Evolutionary conservation across 2,113 vertebrate genomes (phyloP).

Genomic region (Isurus oxyrinchus): DNA sequence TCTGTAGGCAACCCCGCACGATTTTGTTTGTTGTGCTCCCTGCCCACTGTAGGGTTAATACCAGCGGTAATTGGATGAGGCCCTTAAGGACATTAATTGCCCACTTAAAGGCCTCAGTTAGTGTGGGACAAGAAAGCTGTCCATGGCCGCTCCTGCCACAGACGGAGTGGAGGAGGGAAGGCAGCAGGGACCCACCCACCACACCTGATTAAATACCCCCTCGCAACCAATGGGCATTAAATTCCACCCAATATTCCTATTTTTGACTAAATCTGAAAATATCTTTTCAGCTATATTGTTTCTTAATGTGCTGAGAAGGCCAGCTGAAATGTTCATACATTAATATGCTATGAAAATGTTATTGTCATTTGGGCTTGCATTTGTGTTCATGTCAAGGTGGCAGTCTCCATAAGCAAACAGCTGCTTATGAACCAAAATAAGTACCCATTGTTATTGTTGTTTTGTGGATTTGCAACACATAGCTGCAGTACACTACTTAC

Average conservation of each 20-base stretch:
- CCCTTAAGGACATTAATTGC: too few relatives aligned
- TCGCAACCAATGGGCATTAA: too few relatives aligned
- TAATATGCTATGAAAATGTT: background rate
- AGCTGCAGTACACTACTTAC: background rate
- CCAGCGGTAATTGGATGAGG: too few relatives aligned
- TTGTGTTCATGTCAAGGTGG: background rate
- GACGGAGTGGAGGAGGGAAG: too few relatives aligned
- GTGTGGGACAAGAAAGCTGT: too few relatives aligned
- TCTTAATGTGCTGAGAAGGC: background rate
- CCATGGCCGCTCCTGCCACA: too few relatives aligned
- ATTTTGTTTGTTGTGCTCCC: too few relatives aligned
- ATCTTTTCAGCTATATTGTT: background rate
- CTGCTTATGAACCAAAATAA: background rate
- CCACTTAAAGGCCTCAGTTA: too few relatives aligned
- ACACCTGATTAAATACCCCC: too few relatives aligned
- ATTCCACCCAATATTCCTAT: background rate
- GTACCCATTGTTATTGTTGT: background rate
- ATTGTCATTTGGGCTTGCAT: background rate
- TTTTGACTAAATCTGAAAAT: background rate
- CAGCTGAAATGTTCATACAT: background rate
- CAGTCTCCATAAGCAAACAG: background rate
- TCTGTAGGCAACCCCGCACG: too few relatives aligned
- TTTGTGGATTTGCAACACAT: background rate
- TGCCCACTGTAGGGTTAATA: too few relatives aligned
- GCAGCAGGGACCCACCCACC: too few relatives aligned